Evolutionary conservation across 2,888 invertebrate species (phyloP).

Genomic region (Brenthis hecate): DNA sequence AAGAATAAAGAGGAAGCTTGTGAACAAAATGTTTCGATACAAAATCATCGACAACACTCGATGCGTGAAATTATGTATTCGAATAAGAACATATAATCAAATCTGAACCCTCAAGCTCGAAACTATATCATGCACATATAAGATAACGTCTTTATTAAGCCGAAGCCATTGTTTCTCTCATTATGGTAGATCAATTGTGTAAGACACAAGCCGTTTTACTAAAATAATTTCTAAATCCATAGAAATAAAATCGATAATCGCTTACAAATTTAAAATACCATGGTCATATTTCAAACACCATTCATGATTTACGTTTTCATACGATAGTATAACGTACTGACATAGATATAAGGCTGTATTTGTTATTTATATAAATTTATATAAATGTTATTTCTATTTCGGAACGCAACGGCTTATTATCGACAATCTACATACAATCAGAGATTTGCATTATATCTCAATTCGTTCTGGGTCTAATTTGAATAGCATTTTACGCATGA

Average conservation of each 20-base stretch:
- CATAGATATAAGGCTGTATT: conserved; percentile 25
- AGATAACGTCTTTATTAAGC: conserved; percentile 74
- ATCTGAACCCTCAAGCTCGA: conserved; percentile 25
- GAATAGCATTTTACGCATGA: conserved; percentile 59
- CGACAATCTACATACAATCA: conserved; percentile 80
- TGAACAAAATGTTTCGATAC: conserved; percentile 3
- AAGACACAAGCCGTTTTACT: conserved; percentile 19
- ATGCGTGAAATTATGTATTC: conserved; percentile 14
- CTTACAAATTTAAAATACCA: not conserved
- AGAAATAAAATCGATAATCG: not conserved
- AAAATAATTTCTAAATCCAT: not conserved
- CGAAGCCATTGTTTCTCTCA: conserved; percentile 70
- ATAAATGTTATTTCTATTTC: conserved; percentile 55
- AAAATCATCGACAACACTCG: conserved; percentile 12
- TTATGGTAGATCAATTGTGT: conserved; percentile 74
- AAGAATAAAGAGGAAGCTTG: too few species aligned
- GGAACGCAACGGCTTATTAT: conserved; percentile 68
- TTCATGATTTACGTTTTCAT: conserved; percentile 5
- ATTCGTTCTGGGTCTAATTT: conserved; percentile 72
- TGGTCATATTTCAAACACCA: conserved; percentile 17
- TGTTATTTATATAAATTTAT: conserved; percentile 15
- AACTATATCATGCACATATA: conserved; percentile 44
- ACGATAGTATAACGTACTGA: conserved; percentile 14
- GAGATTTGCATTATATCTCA: conserved; percentile 81
- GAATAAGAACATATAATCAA: conserved; percentile 17